A percentile compares a stretch with the other conserved stretches of the same genome.
Conservation (phyloP, 2,888 invertebrate species). For the Apamea anceps region DNA sequence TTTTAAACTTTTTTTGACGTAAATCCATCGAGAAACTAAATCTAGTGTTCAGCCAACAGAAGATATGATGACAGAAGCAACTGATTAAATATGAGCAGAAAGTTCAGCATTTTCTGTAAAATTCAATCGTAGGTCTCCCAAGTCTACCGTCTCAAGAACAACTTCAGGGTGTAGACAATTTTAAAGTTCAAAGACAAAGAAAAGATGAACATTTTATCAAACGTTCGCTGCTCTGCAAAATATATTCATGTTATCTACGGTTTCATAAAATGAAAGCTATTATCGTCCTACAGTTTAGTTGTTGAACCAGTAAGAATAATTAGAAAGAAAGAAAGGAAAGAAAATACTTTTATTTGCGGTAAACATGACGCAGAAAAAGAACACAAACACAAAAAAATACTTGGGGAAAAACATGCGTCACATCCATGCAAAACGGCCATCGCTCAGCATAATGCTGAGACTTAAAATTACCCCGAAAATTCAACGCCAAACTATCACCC, state of each 20-base stretch:
- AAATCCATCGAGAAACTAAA: not conserved
- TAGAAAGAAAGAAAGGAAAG: not conserved
- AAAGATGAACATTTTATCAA: not conserved
- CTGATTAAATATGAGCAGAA: not conserved
- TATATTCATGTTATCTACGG: not conserved
- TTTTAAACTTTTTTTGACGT: not conserved
- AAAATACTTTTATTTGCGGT: too few species aligned
- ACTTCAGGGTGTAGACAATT: slow-evolving; percentile 6
- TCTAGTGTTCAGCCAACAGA: not conserved
- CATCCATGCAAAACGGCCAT: too few species aligned
- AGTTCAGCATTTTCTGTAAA: slow-evolving; percentile 27
- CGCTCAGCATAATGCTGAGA: too few species aligned
- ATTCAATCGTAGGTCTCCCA: slow-evolving; percentile 11
- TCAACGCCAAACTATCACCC: slow-evolving; percentile 16
- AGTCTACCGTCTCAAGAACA: not conserved
- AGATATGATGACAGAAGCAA: not conserved
- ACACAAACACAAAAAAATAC: too few species aligned
- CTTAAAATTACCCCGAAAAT: slow-evolving; percentile 14
- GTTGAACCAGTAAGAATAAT: slow-evolving; percentile 1
- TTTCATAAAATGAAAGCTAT: not conserved
- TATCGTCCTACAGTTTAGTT: not conserved
- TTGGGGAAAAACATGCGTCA: too few species aligned
- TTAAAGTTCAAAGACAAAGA: slow-evolving; percentile 18
- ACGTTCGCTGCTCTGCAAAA: not conserved
- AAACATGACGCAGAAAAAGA: too few species aligned